Percentiles rank a stretch among this genome's conserved stretches.
These are phyloP conservation scores for Drosophila pegasa DNA, from an alignment of 2,888 invertebrate species.

Conservation along the genomic window DNA sequence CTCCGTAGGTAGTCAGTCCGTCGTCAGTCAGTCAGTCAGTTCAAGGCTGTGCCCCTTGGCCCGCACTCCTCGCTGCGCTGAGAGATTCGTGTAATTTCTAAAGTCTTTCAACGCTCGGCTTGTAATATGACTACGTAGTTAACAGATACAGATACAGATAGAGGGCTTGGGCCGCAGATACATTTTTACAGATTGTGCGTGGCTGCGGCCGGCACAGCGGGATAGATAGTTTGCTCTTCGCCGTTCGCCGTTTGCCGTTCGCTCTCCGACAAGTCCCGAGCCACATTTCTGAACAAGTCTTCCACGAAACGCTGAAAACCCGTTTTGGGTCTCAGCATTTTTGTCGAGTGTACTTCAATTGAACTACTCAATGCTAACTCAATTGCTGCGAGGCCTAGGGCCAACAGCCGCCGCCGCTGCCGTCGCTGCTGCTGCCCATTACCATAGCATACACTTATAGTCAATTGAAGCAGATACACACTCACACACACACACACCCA, in stretches of 20 bases:
- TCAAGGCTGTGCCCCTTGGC: conserved; percentile 43
- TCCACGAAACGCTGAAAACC: conserved; percentile 69
- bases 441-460: conserved; percentile 55
- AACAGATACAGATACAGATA: conserved; percentile 30
- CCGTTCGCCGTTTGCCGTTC: conserved; percentile 12
- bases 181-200: conserved; percentile 44
- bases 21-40: conserved; percentile 20
- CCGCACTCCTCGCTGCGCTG: background rate
- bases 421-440: conserved; percentile 48
- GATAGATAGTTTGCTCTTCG: conserved; percentile 27
- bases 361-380: conserved; percentile 78
- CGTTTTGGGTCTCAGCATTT: conserved; percentile 72
- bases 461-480: conserved; percentile 58
- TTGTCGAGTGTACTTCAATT: conserved; percentile 72
- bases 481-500: conserved; percentile 10
- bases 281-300: conserved; percentile 43
- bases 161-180: conserved; percentile 33
- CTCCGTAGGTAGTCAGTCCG: conserved; percentile 15
- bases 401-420: conserved; percentile 40
- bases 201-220: conserved; percentile 45
- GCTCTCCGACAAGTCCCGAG: conserved; percentile 12
- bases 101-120: conserved; percentile 29
- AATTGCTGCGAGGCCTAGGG: conserved; percentile 67
- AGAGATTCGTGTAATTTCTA: conserved; percentile 30
- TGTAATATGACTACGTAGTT: conserved; percentile 40